These are phyloP conservation scores for Anhinga rufa DNA, from an alignment of 2,113 vertebrate genomes.

Conservation along the genomic window DNA sequence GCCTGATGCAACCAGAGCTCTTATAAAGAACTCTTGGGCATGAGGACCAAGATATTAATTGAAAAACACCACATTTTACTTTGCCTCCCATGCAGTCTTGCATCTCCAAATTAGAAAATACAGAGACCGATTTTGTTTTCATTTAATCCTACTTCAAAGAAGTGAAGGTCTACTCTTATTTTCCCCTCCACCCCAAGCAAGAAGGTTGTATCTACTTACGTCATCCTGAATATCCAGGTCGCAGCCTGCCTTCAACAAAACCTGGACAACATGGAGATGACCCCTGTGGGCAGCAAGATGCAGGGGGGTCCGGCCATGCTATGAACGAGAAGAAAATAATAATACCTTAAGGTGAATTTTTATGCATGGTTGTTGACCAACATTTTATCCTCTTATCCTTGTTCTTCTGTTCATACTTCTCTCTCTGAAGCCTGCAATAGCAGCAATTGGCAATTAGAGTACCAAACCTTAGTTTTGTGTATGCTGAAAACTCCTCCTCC, in stretches of 20 bases:
- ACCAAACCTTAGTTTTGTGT: neutral
- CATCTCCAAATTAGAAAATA: neutral
- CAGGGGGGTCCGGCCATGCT: conserved; percentile 93
- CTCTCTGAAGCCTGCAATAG: neutral
- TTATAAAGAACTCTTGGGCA: neutral
- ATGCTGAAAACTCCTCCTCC: neutral
- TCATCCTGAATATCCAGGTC: conserved; percentile 96
- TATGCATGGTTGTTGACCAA: neutral
- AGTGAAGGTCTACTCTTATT: neutral
- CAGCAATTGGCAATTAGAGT: neutral
- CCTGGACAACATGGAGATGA: conserved; percentile 86
- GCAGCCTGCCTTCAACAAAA: conserved; percentile 94
- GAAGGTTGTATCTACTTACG: conserved; percentile 77
- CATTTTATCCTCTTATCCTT: neutral
- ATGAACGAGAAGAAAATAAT: conserved; percentile 58
- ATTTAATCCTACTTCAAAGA: neutral
- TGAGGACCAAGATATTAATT: neutral
- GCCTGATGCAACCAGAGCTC: neutral
- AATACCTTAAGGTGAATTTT: neutral
- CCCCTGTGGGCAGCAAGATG: conserved; percentile 94
- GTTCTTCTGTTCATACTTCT: neutral
- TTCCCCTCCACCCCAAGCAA: neutral
- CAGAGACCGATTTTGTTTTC: neutral
- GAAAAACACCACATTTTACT: neutral
- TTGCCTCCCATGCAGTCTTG: neutral